A percentile compares a stretch with the other conserved stretches of the same genome.
Evolutionary conservation across 2,888 invertebrate species (phyloP).

Genomic region (Pyrrhia umbra): DNA sequence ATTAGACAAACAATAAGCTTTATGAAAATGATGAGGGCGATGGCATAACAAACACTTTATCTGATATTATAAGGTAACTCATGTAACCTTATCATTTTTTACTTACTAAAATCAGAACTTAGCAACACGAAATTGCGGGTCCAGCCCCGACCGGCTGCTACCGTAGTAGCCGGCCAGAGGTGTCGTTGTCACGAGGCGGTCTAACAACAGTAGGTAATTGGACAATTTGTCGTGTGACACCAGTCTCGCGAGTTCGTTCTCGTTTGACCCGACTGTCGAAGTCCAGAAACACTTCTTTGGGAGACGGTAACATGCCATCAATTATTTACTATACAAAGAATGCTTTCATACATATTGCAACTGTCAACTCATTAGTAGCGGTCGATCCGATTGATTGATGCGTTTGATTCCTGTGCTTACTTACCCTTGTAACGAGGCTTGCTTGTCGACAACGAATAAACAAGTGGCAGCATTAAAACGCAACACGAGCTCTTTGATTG

Average conservation of each 20-base stretch:
- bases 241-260: slow-evolving; percentile 58
- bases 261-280: slow-evolving; percentile 51
- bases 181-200: slow-evolving; percentile 73
- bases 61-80: too few relatives aligned
- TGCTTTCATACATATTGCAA: slow-evolving; percentile 31
- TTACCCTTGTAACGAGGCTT: slow-evolving; percentile 6
- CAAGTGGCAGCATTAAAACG: not conserved
- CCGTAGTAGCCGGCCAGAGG: slow-evolving; percentile 38
- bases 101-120: slow-evolving; percentile 19
- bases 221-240: slow-evolving; percentile 76
- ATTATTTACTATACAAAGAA: slow-evolving; percentile 46
- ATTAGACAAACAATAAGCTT: too few relatives aligned
- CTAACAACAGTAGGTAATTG: slow-evolving; percentile 73
- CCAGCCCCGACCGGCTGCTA: slow-evolving; percentile 24
- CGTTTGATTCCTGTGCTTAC: slow-evolving; percentile 17
- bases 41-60: too few relatives aligned
- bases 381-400: slow-evolving; percentile 26
- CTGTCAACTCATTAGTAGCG: slow-evolving; percentile 30
- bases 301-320: slow-evolving; percentile 30
- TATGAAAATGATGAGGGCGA: too few relatives aligned
- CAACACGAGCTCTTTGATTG: not conserved
- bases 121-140: slow-evolving; percentile 42
- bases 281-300: slow-evolving; percentile 39
- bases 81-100: too few relatives aligned
- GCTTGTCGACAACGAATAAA: not conserved